Conservation (phyloP, 1,140 invertebrate species). For the Gryllus bimaculatus region DNA sequence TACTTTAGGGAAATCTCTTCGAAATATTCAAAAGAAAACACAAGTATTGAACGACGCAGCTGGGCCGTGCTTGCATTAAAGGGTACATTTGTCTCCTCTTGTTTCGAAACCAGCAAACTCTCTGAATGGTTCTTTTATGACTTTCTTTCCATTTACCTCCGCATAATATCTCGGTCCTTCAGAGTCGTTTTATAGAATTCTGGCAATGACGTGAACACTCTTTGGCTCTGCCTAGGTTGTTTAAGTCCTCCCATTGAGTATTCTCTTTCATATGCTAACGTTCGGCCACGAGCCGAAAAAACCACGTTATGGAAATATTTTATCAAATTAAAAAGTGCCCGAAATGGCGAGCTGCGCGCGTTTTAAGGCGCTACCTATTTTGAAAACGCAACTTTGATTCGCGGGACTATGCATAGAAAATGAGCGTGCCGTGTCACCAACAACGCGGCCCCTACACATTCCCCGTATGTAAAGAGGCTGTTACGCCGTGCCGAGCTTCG, state of each 20-base stretch:
- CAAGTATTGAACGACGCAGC: no score
- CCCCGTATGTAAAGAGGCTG: neutral
- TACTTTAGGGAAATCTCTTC: no score
- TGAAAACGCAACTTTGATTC: neutral
- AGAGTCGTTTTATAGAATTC: neutral
- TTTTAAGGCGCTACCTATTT: neutral
- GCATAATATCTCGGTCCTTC: no score
- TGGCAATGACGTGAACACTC: neutral
- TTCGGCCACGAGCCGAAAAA: neutral
- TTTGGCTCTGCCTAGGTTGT: neutral
- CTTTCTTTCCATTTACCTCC: no score
- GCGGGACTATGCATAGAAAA: neutral
- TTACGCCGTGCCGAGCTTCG: neutral
- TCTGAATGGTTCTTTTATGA: no score
- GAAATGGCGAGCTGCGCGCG: neutral
- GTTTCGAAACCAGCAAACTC: no score
- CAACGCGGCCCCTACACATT: neutral
- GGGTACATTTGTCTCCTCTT: no score
- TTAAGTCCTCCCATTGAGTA: neutral
- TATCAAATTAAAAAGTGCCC: conserved; percentile 1
- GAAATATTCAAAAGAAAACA: no score
- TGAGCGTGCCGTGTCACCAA: neutral
- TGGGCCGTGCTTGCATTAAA: no score
- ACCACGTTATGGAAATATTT: neutral
- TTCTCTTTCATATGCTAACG: neutral